Conservation (phyloP, 2,797 vertebrate genomes). For the Gymnoscopelus microlampas region DNA sequence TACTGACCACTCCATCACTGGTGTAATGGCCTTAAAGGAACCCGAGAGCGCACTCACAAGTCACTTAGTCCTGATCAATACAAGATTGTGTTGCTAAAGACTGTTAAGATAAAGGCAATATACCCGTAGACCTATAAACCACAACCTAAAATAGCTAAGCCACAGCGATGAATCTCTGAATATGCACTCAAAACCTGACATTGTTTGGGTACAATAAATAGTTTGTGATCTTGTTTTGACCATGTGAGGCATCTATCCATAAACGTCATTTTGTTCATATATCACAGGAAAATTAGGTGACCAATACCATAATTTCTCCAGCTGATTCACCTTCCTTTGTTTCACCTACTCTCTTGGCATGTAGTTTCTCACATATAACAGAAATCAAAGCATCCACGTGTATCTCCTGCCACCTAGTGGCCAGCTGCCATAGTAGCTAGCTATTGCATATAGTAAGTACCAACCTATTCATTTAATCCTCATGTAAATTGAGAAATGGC, state of each 20-base stretch:
- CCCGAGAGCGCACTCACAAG: conserved; percentile 28
- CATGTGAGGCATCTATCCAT: background rate
- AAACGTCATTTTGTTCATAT: no score
- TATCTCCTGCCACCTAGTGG: conserved; percentile 70
- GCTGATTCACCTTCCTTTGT: no score
- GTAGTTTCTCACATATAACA: no score
- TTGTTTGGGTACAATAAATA: background rate
- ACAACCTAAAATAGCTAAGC: conserved; percentile 6
- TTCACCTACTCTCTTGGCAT: no score
- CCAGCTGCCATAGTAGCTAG: background rate
- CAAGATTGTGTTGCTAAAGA: conserved; percentile 37
- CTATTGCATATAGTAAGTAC: conserved; percentile 1
- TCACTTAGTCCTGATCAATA: conserved; percentile 53
- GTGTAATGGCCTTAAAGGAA: conserved; percentile 32
- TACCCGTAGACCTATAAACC: background rate
- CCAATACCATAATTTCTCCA: no score
- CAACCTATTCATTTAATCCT: background rate
- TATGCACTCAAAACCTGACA: background rate
- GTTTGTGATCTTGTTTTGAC: background rate
- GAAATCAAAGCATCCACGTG: background rate
- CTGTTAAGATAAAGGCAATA: conserved; percentile 10
- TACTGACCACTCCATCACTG: conserved; percentile 30
- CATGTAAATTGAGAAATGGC: background rate
- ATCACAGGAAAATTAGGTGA: no score
- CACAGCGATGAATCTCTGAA: background rate